These are phyloP conservation scores for Pedetes capensis DNA, from an alignment of 2,113 vertebrate genomes.

Conservation along the genomic window DNA sequence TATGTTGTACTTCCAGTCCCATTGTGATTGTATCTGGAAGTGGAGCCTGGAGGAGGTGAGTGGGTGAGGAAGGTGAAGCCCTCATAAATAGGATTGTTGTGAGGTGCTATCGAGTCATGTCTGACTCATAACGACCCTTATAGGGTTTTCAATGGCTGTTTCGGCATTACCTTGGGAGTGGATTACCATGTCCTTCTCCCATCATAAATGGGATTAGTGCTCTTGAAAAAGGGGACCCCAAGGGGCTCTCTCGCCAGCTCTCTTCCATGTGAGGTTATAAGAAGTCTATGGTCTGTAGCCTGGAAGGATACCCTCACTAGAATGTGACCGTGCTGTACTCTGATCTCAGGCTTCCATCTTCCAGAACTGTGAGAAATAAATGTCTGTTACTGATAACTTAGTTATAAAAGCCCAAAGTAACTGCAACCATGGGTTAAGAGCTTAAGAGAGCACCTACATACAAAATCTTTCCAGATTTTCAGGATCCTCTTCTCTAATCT, in stretches of 20 bases:
- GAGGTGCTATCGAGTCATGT: too few relatives aligned
- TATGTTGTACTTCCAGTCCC: background rate
- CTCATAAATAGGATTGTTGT: too few relatives aligned
- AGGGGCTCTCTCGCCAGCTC: background rate
- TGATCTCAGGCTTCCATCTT: background rate
- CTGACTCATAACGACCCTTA: too few relatives aligned
- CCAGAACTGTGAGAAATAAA: background rate
- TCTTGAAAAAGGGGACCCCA: background rate
- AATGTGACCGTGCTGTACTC: accelerated
- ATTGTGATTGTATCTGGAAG: background rate
- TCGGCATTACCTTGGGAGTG: too few relatives aligned
- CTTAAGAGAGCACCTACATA: background rate
- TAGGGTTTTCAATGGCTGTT: too few relatives aligned
- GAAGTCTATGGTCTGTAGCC: background rate
- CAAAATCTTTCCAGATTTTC: background rate
- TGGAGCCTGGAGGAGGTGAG: background rate
- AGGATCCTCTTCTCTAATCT: background rate
- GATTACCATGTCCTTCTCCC: too few relatives aligned
- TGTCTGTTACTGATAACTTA: background rate
- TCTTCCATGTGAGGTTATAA: background rate
- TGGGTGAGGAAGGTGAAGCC: background rate
- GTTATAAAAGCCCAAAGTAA: background rate
- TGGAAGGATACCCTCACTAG: background rate
- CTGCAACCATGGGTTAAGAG: background rate
- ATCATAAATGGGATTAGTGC: background rate